These are phyloP conservation scores for Helicoverpa assulta DNA, from an alignment of 2,888 invertebrate genomes.

Conservation along the genomic window DNA sequence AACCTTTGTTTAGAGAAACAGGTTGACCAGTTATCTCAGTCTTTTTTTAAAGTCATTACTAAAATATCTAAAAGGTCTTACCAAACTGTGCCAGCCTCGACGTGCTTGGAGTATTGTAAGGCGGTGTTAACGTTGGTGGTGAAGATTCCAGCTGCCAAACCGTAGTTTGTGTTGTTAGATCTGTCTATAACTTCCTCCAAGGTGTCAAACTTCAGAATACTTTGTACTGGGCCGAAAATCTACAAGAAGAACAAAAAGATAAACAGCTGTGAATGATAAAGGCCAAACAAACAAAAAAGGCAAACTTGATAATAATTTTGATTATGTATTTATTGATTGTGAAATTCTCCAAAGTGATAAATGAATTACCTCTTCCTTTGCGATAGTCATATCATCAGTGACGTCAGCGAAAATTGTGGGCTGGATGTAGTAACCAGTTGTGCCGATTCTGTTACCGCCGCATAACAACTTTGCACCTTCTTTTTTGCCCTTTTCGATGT, in stretches of 20 bases:
- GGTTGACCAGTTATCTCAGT: too few relatives aligned
- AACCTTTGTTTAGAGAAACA: too few relatives aligned
- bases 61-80: too few relatives aligned
- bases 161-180: constrained; percentile 95
- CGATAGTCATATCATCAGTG: constrained; percentile 93
- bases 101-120: constrained; percentile 92
- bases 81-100: constrained; percentile 88
- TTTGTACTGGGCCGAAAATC: constrained; percentile 98
- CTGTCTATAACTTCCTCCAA: constrained; percentile 95
- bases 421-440: constrained; percentile 93
- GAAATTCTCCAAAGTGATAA: too few relatives aligned
- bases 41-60: too few relatives aligned
- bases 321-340: not conserved
- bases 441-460: constrained; percentile 92
- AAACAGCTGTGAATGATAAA: not conserved
- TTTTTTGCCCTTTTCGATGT: constrained; percentile 94
- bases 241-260: constrained; percentile 67
- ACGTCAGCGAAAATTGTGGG: constrained; percentile 95
- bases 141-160: constrained; percentile 95
- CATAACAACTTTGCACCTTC: constrained; percentile 94
- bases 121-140: constrained; percentile 95
- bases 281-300: not conserved
- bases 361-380: constrained; percentile 92
- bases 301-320: too few relatives aligned
- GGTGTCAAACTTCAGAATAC: constrained; percentile 94